Conservation (phyloP, 2,113 vertebrate genomes). For the Spilogale gracilis region DNA sequence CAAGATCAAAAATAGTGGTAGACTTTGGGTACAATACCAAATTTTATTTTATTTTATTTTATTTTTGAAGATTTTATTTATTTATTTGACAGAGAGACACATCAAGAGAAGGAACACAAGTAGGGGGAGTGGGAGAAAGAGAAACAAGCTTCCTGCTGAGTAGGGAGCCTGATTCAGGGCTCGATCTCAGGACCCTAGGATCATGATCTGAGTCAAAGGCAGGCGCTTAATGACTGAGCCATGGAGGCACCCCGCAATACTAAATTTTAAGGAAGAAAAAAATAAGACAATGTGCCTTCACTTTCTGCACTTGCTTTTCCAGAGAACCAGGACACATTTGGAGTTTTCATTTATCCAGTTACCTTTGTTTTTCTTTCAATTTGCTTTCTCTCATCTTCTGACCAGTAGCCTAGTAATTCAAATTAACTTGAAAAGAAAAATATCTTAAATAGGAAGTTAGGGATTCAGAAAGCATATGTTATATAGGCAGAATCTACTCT, state of each 20-base stretch:
- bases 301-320: slow-evolving; percentile 39
- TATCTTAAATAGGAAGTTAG: slow-evolving; percentile 16
- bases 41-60: neutral
- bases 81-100: too few species aligned
- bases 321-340: neutral
- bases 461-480: slow-evolving; percentile 42
- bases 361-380: slow-evolving; percentile 27
- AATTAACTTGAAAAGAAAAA: slow-evolving; percentile 33
- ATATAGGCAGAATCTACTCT: slow-evolving; percentile 11
- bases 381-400: slow-evolving; percentile 36
- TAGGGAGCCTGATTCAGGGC: too few species aligned
- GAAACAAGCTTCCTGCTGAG: too few species aligned
- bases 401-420: slow-evolving; percentile 25
- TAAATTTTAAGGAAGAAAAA: neutral
- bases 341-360: slow-evolving; percentile 14
- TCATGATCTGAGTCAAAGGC: too few species aligned
- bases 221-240: too few species aligned
- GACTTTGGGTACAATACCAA: neutral
- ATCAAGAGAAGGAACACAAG: too few species aligned
- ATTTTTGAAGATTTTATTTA: too few species aligned
- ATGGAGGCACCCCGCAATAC: neutral
- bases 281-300: neutral
- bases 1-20: slow-evolving; percentile 32
- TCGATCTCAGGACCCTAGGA: too few species aligned
- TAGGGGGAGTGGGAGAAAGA: too few species aligned